Percentiles rank a stretch among this genome's conserved stretches.
phyloP scores from a whole-genome alignment of 2,797 vertebrate genomes.

The Lagodon rhomboides region DNA sequence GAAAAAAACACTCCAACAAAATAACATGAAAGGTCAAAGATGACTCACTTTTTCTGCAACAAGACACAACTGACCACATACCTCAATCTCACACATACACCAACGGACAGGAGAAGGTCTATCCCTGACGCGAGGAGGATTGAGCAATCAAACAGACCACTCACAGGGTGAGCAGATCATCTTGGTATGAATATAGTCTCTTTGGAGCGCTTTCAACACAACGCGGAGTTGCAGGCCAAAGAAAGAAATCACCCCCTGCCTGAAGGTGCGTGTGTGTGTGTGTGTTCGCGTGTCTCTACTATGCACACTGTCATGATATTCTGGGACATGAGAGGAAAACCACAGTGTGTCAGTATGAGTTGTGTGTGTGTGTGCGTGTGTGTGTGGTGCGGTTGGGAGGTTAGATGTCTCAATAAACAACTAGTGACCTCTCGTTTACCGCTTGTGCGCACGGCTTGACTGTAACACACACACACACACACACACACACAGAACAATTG shows the following conservation, averaged over 20 bases:
- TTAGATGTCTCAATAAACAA: constrained; percentile 68
- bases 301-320: constrained; percentile 20
- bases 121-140: constrained; percentile 14
- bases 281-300: constrained; percentile 9
- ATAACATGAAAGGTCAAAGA: constrained; percentile 19
- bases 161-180: constrained; percentile 61
- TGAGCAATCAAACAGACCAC: constrained; percentile 41
- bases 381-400: constrained; percentile 32
- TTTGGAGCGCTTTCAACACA: constrained; percentile 59
- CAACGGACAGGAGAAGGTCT: constrained; percentile 7
- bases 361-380: constrained; percentile 39
- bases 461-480: constrained; percentile 33
- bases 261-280: constrained; percentile 37
- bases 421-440: constrained; percentile 70
- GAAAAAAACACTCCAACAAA: not conserved
- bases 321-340: constrained; percentile 38
- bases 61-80: constrained; percentile 13
- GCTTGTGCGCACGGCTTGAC: constrained; percentile 54
- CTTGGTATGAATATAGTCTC: constrained; percentile 60
- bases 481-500: constrained; percentile 55
- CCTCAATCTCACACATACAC: not conserved
- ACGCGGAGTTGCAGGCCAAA: constrained; percentile 26
- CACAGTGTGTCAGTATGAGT: constrained; percentile 46
- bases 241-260: constrained; percentile 51
- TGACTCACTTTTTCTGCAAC: constrained; percentile 24